A percentile compares a stretch with the other conserved stretches of the same genome.
phyloP scores from a whole-genome alignment of 2,888 invertebrate genomes.

The Pantelozetes paolii region DNA sequence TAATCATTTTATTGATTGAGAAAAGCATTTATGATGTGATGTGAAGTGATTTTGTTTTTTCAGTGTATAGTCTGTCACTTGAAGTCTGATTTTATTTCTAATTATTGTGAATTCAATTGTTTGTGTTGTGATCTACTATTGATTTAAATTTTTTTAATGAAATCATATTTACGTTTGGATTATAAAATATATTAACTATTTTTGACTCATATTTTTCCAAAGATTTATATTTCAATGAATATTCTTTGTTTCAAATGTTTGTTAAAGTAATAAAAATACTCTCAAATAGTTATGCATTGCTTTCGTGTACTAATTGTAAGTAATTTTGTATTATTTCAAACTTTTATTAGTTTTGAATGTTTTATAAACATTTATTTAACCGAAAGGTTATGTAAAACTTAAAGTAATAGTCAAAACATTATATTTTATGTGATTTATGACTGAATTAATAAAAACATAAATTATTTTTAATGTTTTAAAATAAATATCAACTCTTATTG shows the following conservation, averaged over 20 bases:
- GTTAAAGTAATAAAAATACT: background rate
- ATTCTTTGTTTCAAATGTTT: conserved; percentile 2
- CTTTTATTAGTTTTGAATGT: no score
- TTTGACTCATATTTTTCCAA: no score
- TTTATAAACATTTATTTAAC: no score
- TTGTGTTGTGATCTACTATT: conserved; percentile 1
- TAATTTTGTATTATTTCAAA: background rate
- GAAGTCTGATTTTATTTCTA: background rate
- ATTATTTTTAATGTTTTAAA: no score
- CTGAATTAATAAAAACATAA: no score
- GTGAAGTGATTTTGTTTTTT: background rate
- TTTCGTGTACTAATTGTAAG: conserved; percentile 1
- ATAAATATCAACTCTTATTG: no score
- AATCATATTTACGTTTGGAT: background rate
- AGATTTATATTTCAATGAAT: background rate
- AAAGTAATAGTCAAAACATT: no score
- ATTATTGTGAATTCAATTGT: background rate
- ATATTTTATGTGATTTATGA: no score
- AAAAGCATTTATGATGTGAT: background rate
- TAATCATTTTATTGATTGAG: background rate
- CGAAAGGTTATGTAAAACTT: no score
- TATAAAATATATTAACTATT: no score
- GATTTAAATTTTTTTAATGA: background rate
- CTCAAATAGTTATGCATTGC: conserved; percentile 4
- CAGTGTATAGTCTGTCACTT: background rate